Conservation (phyloP, 2,797 vertebrate species). For the Chelmon rostratus region DNA sequence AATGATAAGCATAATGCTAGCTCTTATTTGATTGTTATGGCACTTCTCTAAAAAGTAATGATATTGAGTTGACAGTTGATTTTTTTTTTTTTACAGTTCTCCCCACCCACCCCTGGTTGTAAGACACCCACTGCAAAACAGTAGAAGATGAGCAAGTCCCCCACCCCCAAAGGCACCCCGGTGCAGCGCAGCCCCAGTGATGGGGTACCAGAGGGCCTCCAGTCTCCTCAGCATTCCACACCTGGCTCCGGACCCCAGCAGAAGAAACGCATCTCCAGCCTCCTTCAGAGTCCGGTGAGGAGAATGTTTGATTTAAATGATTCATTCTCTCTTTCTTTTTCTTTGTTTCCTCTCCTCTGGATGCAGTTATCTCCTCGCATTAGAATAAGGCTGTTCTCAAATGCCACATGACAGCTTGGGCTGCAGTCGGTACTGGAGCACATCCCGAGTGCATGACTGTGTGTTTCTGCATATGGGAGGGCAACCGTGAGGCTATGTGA, state of each 20-base stretch:
- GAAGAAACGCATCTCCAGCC: slow-evolving; percentile 93
- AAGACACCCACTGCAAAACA: slow-evolving; percentile 45
- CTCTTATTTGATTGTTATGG: background rate
- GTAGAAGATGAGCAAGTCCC: slow-evolving; percentile 89
- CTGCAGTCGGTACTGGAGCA: slow-evolving; percentile 26
- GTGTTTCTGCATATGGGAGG: slow-evolving; percentile 17
- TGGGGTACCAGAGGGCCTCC: slow-evolving; percentile 85
- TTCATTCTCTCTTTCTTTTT: slow-evolving; percentile 12
- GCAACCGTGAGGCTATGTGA: slow-evolving; percentile 4
- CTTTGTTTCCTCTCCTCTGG: slow-evolving; percentile 39
- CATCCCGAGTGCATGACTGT: slow-evolving; percentile 14
- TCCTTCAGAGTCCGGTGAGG: slow-evolving; percentile 94
- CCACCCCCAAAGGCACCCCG: slow-evolving; percentile 85
- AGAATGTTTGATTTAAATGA: rapidly evolving
- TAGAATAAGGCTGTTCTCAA: slow-evolving; percentile 72
- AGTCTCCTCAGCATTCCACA: slow-evolving; percentile 86
- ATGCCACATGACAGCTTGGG: slow-evolving; percentile 61
- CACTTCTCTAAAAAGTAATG: background rate
- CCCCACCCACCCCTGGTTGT: slow-evolving; percentile 31
- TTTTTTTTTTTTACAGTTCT: slow-evolving; percentile 46
- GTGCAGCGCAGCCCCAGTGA: slow-evolving; percentile 88
- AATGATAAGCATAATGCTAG: no score
- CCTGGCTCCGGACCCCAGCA: slow-evolving; percentile 89
- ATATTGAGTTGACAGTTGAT: no score
- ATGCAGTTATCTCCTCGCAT: slow-evolving; percentile 70